A percentile compares a stretch with the other conserved stretches of the same genome.
phyloP scores from a whole-genome alignment of 2,888 invertebrate genomes.

The Tenthredo mesomela region DNA sequence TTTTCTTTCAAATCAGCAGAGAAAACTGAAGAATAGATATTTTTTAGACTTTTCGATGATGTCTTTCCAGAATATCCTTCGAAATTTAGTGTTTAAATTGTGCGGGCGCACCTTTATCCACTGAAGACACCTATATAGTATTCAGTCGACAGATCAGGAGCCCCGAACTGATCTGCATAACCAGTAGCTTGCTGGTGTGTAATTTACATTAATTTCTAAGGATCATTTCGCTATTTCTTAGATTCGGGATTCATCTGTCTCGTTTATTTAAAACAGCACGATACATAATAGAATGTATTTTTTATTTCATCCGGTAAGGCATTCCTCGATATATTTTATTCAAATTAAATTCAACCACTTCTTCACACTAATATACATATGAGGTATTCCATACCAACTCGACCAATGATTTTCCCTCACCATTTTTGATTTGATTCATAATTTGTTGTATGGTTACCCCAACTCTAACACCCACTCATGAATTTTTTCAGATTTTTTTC shows the following conservation, averaged over 20 bases:
- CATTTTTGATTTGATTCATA: too few species aligned
- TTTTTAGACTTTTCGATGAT: neutral
- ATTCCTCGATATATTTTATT: neutral
- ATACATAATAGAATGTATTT: conserved; percentile 12
- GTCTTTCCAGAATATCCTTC: neutral
- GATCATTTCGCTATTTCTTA: conserved; percentile 56
- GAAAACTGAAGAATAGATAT: neutral
- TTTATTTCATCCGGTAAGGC: neutral
- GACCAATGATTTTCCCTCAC: too few species aligned
- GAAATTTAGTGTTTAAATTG: neutral
- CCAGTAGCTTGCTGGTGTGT: conserved; percentile 67
- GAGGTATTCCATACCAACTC: too few species aligned
- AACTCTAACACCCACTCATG: too few species aligned
- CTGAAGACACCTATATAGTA: conserved; percentile 7
- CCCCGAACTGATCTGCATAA: conserved; percentile 63
- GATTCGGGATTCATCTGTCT: conserved; percentile 49
- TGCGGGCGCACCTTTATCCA: conserved; percentile 38
- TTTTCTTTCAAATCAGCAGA: neutral
- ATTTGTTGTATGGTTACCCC: too few species aligned
- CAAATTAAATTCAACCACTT: neutral
- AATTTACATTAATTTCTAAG: conserved; percentile 70
- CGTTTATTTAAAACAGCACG: conserved; percentile 18
- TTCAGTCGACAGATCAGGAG: conserved; percentile 49
- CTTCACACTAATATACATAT: neutral
- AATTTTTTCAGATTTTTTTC: too few species aligned